Evolutionary conservation across 1,140 invertebrate genomes (phyloP).

Genomic region (Euschistus heros): DNA sequence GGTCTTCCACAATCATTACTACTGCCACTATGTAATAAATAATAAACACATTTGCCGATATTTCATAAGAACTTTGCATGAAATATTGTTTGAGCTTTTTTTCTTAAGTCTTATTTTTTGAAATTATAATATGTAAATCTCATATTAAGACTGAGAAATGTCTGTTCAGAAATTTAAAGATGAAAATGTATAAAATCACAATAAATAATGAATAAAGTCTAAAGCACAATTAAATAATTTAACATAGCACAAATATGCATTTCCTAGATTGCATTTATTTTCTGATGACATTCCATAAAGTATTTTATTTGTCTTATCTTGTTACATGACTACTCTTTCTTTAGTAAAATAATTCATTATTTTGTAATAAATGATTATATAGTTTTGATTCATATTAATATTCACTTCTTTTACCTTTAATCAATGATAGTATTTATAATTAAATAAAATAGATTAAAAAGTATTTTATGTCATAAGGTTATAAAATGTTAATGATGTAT

Average conservation of each 20-base stretch:
- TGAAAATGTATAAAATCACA: not conserved
- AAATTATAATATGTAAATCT: not conserved
- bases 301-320: not conserved
- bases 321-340: too few species aligned
- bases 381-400: too few species aligned
- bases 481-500: too few species aligned
- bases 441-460: too few species aligned
- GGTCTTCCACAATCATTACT: too few species aligned
- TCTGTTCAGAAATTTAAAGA: not conserved
- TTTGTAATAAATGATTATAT: too few species aligned
- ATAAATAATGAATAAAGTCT: not conserved
- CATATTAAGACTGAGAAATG: not conserved
- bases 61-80: not conserved
- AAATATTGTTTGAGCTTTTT: not conserved
- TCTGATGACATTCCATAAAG: conserved; percentile 5
- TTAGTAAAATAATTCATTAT: too few species aligned
- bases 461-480: too few species aligned
- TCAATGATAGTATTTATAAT: too few species aligned
- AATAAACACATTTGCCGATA: too few species aligned
- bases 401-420: too few species aligned
- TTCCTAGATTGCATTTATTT: conserved; percentile 12
- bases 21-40: too few species aligned
- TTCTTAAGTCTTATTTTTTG: not conserved
- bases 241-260: conserved; percentile 5
- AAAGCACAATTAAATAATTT: conserved; percentile 1